Evolutionary conservation across 1,140 invertebrate species (phyloP).

Genomic region (Lutraria rhynchaena): DNA sequence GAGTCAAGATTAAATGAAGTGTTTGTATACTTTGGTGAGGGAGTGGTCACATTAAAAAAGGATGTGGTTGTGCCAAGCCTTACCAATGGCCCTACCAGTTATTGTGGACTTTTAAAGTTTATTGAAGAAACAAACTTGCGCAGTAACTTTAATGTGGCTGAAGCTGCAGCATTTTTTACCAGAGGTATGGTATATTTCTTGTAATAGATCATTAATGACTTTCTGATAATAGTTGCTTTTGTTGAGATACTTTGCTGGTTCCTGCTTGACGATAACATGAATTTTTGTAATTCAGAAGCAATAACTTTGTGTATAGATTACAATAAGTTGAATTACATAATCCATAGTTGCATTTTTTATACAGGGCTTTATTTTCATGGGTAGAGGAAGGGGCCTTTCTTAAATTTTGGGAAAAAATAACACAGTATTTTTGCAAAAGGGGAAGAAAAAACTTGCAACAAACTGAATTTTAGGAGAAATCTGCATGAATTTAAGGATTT

Average conservation of each 20-base stretch:
- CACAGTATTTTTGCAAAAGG: too few relatives aligned
- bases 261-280: neutral
- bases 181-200: constrained; percentile 31
- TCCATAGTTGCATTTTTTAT: too few relatives aligned
- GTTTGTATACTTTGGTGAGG: constrained; percentile 51
- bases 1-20: constrained; percentile 7
- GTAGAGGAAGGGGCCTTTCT: too few relatives aligned
- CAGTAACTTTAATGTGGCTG: constrained; percentile 41
- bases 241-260: neutral
- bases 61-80: constrained; percentile 28
- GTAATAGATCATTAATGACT: neutral
- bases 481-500: too few relatives aligned
- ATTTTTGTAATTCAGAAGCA: neutral
- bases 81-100: constrained; percentile 35
- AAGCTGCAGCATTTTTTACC: constrained; percentile 38
- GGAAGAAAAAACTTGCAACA: too few relatives aligned
- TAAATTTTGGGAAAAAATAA: too few relatives aligned
- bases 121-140: constrained; percentile 15
- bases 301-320: constrained; percentile 9
- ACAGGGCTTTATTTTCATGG: too few relatives aligned
- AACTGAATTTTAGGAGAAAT: too few relatives aligned
- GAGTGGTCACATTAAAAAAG: constrained; percentile 27
- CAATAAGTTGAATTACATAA: too few relatives aligned
- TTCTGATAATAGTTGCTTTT: neutral
- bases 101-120: constrained; percentile 37